Conservation (phyloP, 2,888 invertebrate genomes). For the Chrysodeixis includens region DNA sequence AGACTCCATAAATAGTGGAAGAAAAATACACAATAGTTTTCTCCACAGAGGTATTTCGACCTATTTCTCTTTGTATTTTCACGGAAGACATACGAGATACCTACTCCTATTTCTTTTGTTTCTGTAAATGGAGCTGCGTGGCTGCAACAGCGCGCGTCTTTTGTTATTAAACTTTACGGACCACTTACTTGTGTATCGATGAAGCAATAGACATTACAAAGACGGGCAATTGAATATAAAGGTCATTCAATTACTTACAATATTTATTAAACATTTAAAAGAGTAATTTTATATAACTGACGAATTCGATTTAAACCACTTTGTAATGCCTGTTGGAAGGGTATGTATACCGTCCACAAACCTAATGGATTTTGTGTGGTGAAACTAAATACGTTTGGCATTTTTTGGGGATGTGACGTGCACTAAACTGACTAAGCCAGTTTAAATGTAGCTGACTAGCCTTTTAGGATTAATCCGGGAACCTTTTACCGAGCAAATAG, state of each 20-base stretch:
- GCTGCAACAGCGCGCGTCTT: not conserved
- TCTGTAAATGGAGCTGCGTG: not conserved
- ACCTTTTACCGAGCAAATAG: not conserved
- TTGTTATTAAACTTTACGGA: conserved; percentile 3
- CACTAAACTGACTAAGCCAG: not conserved
- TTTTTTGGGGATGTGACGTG: not conserved
- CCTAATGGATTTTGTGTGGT: not conserved
- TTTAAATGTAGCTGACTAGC: not conserved
- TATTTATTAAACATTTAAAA: not conserved
- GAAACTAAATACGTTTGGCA: not conserved
- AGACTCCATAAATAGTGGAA: not conserved
- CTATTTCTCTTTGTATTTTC: conserved; percentile 5
- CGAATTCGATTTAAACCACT: not conserved
- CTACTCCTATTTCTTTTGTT: conserved; percentile 2
- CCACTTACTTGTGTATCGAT: conserved; percentile 1
- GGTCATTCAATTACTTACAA: not conserved
- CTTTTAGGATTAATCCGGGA: not conserved
- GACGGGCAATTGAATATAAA: not conserved
- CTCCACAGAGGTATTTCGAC: not conserved
- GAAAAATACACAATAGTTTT: not conserved
- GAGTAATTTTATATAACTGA: not conserved
- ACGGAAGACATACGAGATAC: not conserved
- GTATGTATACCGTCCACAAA: not conserved
- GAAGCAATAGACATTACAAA: not conserved
- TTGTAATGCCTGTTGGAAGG: not conserved